Conservation (phyloP, 1,140 invertebrate genomes). For the fruit fly (Drosophila melanogaster) region Release_6_plus_ISO1_MT NT_037436.4:8258501-8259000, state of each 20-base stretch:
- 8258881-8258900: slow-evolving; percentile 10
- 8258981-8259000: slow-evolving; percentile 83
- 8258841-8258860: slow-evolving; percentile 11
- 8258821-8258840: slow-evolving; percentile 45
- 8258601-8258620: slow-evolving; percentile 61
- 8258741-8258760: slow-evolving; percentile 39
- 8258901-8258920: slow-evolving; percentile 30
- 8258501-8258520: slow-evolving; percentile 48
- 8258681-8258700: slow-evolving; percentile 15
- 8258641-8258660: slow-evolving; percentile 66
- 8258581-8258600: slow-evolving; percentile 16
- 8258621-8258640: slow-evolving; percentile 78
- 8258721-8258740: slow-evolving; percentile 65
- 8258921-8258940: slow-evolving; percentile 82
- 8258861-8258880: neutral
- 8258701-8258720: too few species aligned
- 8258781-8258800: slow-evolving; percentile 73
- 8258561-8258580: slow-evolving; percentile 20
- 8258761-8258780: slow-evolving; percentile 67
- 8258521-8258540: slow-evolving; percentile 80
- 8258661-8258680: slow-evolving; percentile 60
- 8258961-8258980: slow-evolving; percentile 57
- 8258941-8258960: slow-evolving; percentile 74
- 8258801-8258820: slow-evolving; percentile 60
- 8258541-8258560: slow-evolving; percentile 66